Conservation (phyloP, 2,888 invertebrate species). For the Meandrusa payeni region DNA sequence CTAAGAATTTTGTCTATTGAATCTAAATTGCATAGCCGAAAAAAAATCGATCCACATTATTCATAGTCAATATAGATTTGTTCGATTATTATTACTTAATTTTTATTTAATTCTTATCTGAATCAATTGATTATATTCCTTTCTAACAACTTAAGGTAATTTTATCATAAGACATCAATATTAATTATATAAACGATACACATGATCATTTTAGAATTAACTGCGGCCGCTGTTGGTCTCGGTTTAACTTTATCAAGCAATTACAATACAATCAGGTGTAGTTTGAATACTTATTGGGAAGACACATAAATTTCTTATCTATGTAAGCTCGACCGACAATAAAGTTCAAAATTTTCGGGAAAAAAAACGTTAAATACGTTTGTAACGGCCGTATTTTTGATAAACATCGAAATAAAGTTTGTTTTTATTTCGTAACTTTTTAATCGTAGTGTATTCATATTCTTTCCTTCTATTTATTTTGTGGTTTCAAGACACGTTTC, state of each 20-base stretch:
- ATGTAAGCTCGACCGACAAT: conserved; percentile 52
- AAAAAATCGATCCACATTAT: too few species aligned
- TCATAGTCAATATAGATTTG: too few species aligned
- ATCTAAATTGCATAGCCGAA: too few species aligned
- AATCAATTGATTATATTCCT: background rate
- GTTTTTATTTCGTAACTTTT: conserved; percentile 30
- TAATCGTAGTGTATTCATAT: conserved; percentile 32
- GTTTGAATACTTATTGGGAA: conserved; percentile 31
- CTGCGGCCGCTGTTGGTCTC: background rate
- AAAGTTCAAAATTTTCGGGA: conserved; percentile 25
- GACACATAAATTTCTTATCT: conserved; percentile 45
- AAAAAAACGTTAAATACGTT: background rate
- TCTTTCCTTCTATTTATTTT: conserved; percentile 27
- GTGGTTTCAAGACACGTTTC: conserved; percentile 30
- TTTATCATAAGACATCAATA: conserved; percentile 22
- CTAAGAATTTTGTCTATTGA: too few species aligned
- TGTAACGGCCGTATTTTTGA: conserved; percentile 12
- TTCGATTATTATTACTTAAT: too few species aligned
- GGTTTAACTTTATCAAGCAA: conserved; percentile 1
- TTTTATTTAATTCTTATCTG: too few species aligned
- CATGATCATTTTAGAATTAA: background rate
- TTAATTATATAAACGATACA: conserved; percentile 5
- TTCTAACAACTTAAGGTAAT: conserved; percentile 1
- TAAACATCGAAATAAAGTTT: conserved; percentile 17
- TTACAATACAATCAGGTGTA: background rate